These are phyloP conservation scores for Eutolmus rufibarbis DNA, from an alignment of 2,888 invertebrate genomes.

Conservation along the genomic window DNA sequence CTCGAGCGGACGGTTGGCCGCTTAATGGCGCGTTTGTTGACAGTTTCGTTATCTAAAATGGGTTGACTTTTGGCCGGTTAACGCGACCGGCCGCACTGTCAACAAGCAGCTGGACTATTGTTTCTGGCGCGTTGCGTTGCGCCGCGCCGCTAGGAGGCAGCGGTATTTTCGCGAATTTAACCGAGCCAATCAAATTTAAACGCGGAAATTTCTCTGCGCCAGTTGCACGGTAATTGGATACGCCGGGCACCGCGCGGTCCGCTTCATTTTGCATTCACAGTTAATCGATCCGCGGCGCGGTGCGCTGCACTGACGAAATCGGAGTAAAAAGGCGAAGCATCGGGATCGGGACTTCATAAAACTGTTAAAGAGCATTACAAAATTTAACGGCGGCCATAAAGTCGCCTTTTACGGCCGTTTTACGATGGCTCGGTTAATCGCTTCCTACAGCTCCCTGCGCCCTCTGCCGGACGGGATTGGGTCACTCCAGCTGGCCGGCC, in stretches of 20 bases:
- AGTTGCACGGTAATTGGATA: constrained; percentile 17
- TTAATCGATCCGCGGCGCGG: constrained; percentile 14
- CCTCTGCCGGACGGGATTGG: background rate
- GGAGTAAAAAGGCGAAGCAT: constrained; percentile 16
- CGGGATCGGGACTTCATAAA: constrained; percentile 39
- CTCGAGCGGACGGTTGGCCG: background rate
- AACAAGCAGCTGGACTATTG: background rate
- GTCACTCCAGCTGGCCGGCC: constrained; percentile 2
- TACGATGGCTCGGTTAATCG: constrained; percentile 38
- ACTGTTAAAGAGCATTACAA: constrained; percentile 40
- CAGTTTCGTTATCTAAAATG: constrained; percentile 12
- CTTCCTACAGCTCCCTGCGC: background rate
- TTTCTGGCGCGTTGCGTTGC: background rate
- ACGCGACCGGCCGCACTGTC: background rate
- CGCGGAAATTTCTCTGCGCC: background rate
- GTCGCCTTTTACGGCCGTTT: constrained; percentile 32
- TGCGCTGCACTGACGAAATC: background rate
- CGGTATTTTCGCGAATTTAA: background rate
- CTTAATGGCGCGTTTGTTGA: background rate
- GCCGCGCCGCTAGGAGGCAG: background rate
- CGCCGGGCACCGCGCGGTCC: background rate
- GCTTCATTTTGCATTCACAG: constrained; percentile 29
- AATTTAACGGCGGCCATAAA: constrained; percentile 39
- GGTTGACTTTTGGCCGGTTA: background rate
- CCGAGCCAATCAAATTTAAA: background rate